Evolutionary conservation across 2,888 invertebrate species (phyloP).

Genomic region (Anodontia alba): DNA sequence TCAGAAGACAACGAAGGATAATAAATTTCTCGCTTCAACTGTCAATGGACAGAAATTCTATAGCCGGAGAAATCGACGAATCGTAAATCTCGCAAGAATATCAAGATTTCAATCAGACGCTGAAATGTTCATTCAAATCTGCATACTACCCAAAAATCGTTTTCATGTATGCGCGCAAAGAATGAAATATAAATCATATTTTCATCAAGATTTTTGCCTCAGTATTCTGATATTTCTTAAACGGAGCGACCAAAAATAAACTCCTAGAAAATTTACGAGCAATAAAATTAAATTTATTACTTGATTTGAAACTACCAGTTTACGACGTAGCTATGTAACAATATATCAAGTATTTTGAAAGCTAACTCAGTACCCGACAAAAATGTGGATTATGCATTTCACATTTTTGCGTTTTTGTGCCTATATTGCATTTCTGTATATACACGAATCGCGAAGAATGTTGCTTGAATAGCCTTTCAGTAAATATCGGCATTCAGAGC

Average conservation of each 20-base stretch:
- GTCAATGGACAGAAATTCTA: conserved; percentile 40
- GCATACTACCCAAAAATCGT: conserved; percentile 1
- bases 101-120: conserved; percentile 14
- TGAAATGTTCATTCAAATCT: conserved; percentile 11
- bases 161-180: conserved; percentile 8
- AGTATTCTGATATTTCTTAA: conserved; percentile 3
- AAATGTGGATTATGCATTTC: too few relatives aligned
- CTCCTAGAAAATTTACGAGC: not conserved
- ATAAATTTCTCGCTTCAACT: conserved; percentile 49
- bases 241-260: not conserved
- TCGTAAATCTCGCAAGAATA: conserved; percentile 44
- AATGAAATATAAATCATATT: conserved; percentile 14
- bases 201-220: conserved; percentile 13
- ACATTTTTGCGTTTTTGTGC: too few relatives aligned
- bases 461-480: too few relatives aligned
- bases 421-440: too few relatives aligned
- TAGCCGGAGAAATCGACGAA: conserved; percentile 40
- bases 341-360: not conserved
- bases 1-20: conserved; percentile 32
- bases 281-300: conserved; percentile 11
- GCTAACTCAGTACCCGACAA: too few relatives aligned
- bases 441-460: too few relatives aligned
- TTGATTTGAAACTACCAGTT: not conserved
- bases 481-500: too few relatives aligned
- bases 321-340: not conserved